Base-by-base conservation (phyloP, 2,888 invertebrate species). In the Oasisia sp. region DNA sequence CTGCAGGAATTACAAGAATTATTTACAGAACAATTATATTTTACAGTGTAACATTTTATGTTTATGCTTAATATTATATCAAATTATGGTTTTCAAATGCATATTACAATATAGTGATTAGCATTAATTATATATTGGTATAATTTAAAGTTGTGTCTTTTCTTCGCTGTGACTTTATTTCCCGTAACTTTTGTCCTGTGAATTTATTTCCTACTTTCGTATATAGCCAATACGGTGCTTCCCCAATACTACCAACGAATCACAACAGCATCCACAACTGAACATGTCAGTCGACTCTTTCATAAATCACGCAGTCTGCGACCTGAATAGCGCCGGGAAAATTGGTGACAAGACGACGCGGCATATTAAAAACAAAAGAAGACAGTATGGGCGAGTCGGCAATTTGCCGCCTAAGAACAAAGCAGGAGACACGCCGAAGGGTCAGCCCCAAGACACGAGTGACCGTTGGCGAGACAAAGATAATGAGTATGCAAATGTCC, bases 401-500 rank as follows among this genome's bases (percentile, higher is more conserved):
- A 74, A n/a, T 5, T 27, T 27, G 74, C n/a, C 74, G 74, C 74
- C 74, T 5, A 74, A 74, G 74, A 74, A 74, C 74, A 74, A 74
- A 74, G 74, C 14, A 5, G 19, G 27, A 74, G 27, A 74, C 27
- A 74, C 27, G 74, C 74, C 74, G 7, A 27, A 7, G 74, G 74
- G 74, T 7, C 74, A 5, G 27, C 74, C 74, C 7, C 27, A 27
- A 74, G 74, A 19, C 74, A 74, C n/a, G 74, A 19, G 74, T 19
- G 74, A 3, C 74, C 74, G 74, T 74, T 74, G 74, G 5, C 74
- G n/a, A 74, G 74, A 74, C 74, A 19, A 74, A 19, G n/a, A 74
- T 74, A 74, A 74, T 74, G 74, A 74, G 74, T 74, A 74, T 74
- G 27, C 74, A 74, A 74, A 74, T 74, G 74, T n/a, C 19, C 74